Base-by-base conservation (phyloP, 2,113 vertebrate species). In the Ursus arctos region DNA sequence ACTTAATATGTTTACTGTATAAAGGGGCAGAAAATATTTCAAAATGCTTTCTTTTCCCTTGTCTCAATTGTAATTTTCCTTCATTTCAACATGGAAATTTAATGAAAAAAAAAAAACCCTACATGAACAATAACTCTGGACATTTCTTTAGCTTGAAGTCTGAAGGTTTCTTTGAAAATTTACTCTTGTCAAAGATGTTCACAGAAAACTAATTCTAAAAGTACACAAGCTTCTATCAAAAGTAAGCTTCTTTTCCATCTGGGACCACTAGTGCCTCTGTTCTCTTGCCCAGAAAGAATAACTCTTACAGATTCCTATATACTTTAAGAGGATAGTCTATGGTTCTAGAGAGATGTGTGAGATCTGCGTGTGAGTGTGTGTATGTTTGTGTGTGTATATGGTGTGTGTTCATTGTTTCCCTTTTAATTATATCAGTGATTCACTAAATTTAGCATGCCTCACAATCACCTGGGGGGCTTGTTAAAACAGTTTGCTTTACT, bases 11-110 rank as follows among this genome's bases (percentile, higher is more conserved):
- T 55, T 92, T 90, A 71, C 16, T 49, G 0, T 71, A 83, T 59
- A 92, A 95, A 96, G 40, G 55, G 72, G 22, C 15, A 96, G 84
- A 77, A 83, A 85, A 91, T 72, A 31, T 49, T 96, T 92, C 4
- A 72, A 97, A 90, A 79, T 28, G 2, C 7, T n/a, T 95, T 94
- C 6, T 88, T 13, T 93, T 87, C 24, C 28, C 57, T 90, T 77
- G 13, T 22, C 24, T 93, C 55, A 71, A 77, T 88, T 96, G 53
- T 85, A 83, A 92, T 31, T 83, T 96, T 80, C 13, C 51, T 95
- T 94, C 16, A 74, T 85, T 95, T 92, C 26, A 65, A 43, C 14
- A 77, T 51, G 21, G 21, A 86, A 63, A 90, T 43, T 94, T 47
- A 86, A 76, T 55, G 47, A 26, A 40, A 63, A 61, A 88, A 49